A percentile compares a stretch with the other conserved stretches of the same genome.
Evolutionary conservation across 2,113 vertebrate species (phyloP).

Genomic region (Tragelaphus buxtoni): DNA sequence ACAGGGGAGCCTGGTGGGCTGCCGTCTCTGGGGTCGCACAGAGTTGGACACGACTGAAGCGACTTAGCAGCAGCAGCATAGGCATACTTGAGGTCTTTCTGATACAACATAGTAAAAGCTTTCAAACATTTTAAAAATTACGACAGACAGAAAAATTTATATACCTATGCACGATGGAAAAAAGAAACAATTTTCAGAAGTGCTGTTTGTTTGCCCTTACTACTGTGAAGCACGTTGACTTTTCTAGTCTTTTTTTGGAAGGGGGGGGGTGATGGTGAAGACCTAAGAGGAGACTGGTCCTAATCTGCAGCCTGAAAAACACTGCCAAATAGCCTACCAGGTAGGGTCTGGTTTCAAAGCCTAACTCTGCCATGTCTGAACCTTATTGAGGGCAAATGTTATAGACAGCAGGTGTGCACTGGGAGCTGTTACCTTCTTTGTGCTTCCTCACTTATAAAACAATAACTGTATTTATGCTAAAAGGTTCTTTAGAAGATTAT

Average conservation of each 20-base stretch:
- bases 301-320: not conserved
- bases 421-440: not conserved
- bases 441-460: conserved; percentile 11
- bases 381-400: not conserved
- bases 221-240: not conserved
- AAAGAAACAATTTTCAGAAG: not conserved
- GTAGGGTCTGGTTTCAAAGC: not conserved
- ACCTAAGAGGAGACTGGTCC: not conserved
- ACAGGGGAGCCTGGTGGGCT: no score
- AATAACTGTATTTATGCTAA: not conserved
- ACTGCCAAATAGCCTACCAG: not conserved
- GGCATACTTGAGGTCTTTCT: not conserved
- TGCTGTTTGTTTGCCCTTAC: not conserved
- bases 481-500: conserved; percentile 23
- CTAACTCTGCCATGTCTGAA: not conserved
- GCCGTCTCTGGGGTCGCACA: no score
- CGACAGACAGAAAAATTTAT: not conserved
- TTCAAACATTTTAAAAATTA: not conserved
- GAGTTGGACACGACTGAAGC: no score
- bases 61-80: not conserved
- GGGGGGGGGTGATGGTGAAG: not conserved
- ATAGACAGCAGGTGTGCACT: not conserved
- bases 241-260: not conserved
- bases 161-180: not conserved
- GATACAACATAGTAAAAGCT: not conserved